Evolutionary conservation across 1,140 invertebrate genomes (phyloP), one percentile per base, ranked within the genome.

Genomic region (Temnothorax longispinosus): DNA sequence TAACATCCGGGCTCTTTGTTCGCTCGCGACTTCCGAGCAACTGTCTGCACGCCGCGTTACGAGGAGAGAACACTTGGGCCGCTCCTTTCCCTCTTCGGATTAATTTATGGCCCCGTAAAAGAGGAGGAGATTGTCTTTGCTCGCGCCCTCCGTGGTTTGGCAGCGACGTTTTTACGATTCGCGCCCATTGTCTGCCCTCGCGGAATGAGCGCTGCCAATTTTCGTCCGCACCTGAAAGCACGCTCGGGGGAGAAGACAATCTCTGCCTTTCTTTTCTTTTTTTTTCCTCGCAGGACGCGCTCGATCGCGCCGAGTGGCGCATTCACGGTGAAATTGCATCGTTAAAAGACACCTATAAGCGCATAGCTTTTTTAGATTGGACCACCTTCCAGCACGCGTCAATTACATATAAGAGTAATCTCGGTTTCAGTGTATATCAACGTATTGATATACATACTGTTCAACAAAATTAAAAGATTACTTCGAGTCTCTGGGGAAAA

Each of bases 71-170:
- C 88, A 89, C 89, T 88, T 84, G 76, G 85, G 86, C 35, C 47
- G 71, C 72, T 81, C 81, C 72, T 74, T 81, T 80, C 50, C 86
- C 91, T 90, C 92, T 58, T 56, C 82, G 89, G 89, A 93, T 93
- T 92, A 94, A 94, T 94, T 93, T 94, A 94, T 92, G 80, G 89
- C 90, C 86, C 91, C 91, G 89, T 94, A 94, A 93, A 93, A 92
- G 89, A 92, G 91, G 80, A 89, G 80, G 88, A 92, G 91, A 93
- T 93, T 92, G 93, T 92, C 89, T 90, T 88, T 86, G 87, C 75
- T 80, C 77, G 84, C 89, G 87, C 85, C 85, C 80, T 91, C 87
- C 84, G 91, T 87, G 92, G 92, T 93, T 94, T 93, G 93, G 87
- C 88, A 91, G 87, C 90, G 92, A 93, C 93, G 89, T 92, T 94